phyloP scores from a whole-genome alignment of 2,113 vertebrate genomes.

The Haemorhous mexicanus region DNA sequence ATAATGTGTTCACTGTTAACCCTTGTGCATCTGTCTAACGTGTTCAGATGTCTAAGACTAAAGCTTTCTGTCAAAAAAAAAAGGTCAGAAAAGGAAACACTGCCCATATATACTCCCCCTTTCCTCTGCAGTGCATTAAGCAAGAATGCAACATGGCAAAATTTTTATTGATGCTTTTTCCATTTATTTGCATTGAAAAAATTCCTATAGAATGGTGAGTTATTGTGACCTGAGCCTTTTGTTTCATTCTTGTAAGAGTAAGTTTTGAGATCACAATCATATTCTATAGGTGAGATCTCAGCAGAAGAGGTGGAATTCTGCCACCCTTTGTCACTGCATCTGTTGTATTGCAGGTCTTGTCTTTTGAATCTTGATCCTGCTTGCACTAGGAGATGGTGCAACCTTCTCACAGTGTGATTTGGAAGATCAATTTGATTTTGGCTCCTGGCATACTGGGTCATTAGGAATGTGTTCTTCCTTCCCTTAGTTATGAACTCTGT shows the following conservation, averaged over 20 bases:
- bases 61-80: background rate
- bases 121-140: background rate
- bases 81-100: background rate
- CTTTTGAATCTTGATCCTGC: background rate
- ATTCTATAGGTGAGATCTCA: background rate
- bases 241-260: background rate
- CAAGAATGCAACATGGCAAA: background rate
- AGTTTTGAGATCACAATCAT: background rate
- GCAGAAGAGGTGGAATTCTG: background rate
- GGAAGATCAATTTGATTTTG: background rate
- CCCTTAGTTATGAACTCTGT: background rate
- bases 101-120: background rate
- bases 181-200: background rate
- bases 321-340: background rate
- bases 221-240: background rate
- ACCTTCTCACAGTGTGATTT: background rate
- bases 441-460: background rate
- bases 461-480: background rate
- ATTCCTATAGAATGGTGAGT: background rate
- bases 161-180: background rate
- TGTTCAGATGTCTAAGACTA: background rate
- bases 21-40: background rate
- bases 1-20: background rate
- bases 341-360: background rate
- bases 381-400: background rate